phyloP scores from a whole-genome alignment of 2,888 invertebrate genomes.

The Caenorhabditis panamensis region DNA sequence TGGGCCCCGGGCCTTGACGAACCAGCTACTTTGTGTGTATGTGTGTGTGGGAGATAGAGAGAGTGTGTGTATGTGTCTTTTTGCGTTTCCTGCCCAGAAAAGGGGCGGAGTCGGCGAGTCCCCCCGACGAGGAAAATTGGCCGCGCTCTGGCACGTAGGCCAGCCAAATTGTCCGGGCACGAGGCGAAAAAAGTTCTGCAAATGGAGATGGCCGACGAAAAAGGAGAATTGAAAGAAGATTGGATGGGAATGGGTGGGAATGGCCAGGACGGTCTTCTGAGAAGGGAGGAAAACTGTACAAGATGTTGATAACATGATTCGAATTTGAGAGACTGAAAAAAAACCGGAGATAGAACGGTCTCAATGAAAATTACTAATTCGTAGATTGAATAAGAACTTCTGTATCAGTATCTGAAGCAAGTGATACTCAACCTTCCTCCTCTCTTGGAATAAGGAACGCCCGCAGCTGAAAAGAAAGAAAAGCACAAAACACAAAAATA shows the following conservation, averaged over 20 bases:
- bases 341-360: too few relatives aligned
- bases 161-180: constrained; percentile 42
- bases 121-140: constrained; percentile 44
- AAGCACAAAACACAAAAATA: constrained; percentile 20
- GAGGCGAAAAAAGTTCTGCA: constrained; percentile 48
- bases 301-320: too few relatives aligned
- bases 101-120: constrained; percentile 62
- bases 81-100: constrained; percentile 61
- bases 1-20: constrained; percentile 46
- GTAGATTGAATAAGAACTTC: too few relatives aligned
- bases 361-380: too few relatives aligned
- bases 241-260: not conserved
- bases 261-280: too few relatives aligned
- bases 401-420: too few relatives aligned
- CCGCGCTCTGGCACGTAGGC: constrained; percentile 53
- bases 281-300: too few relatives aligned
- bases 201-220: constrained; percentile 15
- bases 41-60: constrained; percentile 32
- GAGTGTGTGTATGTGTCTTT: constrained; percentile 56
- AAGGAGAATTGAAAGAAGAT: constrained; percentile 13
- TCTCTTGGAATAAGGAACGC: not conserved
- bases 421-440: too few relatives aligned
- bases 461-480: not conserved
- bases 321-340: too few relatives aligned
- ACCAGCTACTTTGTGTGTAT: constrained; percentile 61